Conservation (phyloP, 2,888 invertebrate genomes). For the Drosophila kambysellisi region DNA sequence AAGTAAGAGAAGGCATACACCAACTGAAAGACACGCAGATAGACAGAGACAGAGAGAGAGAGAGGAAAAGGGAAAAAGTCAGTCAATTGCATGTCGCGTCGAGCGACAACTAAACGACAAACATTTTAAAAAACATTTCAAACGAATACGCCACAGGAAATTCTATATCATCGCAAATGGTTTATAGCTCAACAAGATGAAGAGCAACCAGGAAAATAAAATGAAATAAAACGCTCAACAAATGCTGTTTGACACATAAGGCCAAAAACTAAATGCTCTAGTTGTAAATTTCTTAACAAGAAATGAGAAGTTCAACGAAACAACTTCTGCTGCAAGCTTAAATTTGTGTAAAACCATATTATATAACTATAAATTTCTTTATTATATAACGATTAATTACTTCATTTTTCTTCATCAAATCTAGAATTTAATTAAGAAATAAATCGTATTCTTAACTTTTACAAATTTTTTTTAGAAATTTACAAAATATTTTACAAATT, state of each 20-base stretch:
- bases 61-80: constrained; percentile 20
- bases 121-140: constrained; percentile 66
- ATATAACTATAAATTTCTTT: too few species aligned
- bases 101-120: constrained; percentile 61
- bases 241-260: constrained; percentile 14
- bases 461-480: too few species aligned
- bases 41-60: background rate
- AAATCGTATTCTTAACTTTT: background rate
- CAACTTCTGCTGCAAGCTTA: background rate
- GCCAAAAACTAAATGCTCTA: constrained; percentile 24
- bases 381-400: background rate
- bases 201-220: constrained; percentile 16
- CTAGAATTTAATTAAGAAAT: too few species aligned
- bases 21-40: background rate
- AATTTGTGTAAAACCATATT: background rate
- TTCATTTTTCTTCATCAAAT: background rate
- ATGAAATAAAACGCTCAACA: constrained; percentile 23
- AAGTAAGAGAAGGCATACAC: constrained; percentile 19
- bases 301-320: background rate
- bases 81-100: constrained; percentile 58
- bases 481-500: too few species aligned
- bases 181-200: constrained; percentile 56
- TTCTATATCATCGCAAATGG: constrained; percentile 71
- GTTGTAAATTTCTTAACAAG: background rate
- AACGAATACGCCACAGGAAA: constrained; percentile 64